phyloP scores from a whole-genome alignment of 2,888 invertebrate genomes.

The Stenotaenia linearis region DNA sequence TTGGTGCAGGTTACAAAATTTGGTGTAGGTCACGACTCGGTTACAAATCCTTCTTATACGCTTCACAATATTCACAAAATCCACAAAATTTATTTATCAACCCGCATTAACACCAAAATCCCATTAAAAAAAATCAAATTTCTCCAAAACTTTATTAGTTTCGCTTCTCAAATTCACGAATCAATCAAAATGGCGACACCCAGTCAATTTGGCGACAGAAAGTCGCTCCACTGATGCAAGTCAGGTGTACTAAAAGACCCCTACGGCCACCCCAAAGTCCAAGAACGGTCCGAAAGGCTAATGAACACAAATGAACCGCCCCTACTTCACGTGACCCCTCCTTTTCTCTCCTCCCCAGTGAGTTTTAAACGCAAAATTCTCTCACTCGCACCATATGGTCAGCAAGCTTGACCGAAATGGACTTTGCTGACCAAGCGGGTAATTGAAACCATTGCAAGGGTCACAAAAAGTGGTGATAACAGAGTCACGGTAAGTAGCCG shows the following conservation, averaged over 20 bases:
- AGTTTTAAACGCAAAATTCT: not conserved
- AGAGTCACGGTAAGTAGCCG: not conserved
- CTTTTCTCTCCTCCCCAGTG: not conserved
- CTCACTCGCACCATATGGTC: not conserved
- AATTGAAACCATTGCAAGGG: slow-evolving; percentile 4
- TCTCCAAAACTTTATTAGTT: too few relatives aligned
- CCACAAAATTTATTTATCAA: not conserved
- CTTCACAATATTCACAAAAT: too few relatives aligned
- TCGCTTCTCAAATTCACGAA: not conserved
- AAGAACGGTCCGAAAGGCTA: not conserved
- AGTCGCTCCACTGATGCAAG: not conserved
- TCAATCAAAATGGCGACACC: not conserved
- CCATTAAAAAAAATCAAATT: not conserved
- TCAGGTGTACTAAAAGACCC: not conserved
- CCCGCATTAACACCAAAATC: not conserved
- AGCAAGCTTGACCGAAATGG: not conserved
- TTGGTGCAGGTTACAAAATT: not conserved
- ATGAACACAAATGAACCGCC: slow-evolving; percentile 4
- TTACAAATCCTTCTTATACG: not conserved
- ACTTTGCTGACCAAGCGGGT: not conserved
- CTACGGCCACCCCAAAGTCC: not conserved
- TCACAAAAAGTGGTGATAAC: not conserved
- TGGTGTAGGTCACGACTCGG: not conserved
- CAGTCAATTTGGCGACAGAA: too few relatives aligned
- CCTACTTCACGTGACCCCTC: not conserved